Conservation (phyloP, 2,113 vertebrate genomes). For the Pleuronectes platessa region DNA sequence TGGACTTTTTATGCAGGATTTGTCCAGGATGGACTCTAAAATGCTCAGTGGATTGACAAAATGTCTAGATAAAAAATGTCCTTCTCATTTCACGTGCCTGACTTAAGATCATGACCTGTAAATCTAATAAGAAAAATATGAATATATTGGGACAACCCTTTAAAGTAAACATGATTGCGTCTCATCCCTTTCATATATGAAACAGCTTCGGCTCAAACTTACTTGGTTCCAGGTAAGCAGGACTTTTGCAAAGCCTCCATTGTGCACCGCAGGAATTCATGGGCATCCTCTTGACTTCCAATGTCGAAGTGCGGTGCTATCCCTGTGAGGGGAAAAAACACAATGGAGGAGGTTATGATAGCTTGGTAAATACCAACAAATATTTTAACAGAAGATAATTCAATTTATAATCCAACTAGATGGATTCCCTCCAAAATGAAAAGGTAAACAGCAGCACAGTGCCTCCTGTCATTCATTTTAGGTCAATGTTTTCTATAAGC, state of each 20-base stretch:
- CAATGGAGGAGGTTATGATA: not conserved
- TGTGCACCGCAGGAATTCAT: conserved; percentile 95
- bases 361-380: not conserved
- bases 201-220: conserved; percentile 60
- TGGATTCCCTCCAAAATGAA: conserved; percentile 62
- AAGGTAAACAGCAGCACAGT: conserved; percentile 42
- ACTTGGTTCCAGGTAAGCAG: conserved; percentile 94
- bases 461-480: conserved; percentile 29
- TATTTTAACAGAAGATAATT: not conserved
- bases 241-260: conserved; percentile 98
- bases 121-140: not conserved
- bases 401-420: not conserved
- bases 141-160: not conserved
- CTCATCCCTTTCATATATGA: not conserved
- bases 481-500: conserved; percentile 1
- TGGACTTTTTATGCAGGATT: too few species aligned
- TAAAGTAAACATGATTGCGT: not conserved
- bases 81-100: too few species aligned
- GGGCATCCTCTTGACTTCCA: conserved; percentile 96
- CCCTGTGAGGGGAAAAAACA: conserved; percentile 74
- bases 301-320: conserved; percentile 96
- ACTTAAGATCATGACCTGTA: too few species aligned
- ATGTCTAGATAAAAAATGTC: too few species aligned
- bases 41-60: too few species aligned
- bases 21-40: too few species aligned